These are phyloP conservation scores for Sebastes minor DNA, from an alignment of 2,797 vertebrate genomes.

Conservation along the genomic window DNA sequence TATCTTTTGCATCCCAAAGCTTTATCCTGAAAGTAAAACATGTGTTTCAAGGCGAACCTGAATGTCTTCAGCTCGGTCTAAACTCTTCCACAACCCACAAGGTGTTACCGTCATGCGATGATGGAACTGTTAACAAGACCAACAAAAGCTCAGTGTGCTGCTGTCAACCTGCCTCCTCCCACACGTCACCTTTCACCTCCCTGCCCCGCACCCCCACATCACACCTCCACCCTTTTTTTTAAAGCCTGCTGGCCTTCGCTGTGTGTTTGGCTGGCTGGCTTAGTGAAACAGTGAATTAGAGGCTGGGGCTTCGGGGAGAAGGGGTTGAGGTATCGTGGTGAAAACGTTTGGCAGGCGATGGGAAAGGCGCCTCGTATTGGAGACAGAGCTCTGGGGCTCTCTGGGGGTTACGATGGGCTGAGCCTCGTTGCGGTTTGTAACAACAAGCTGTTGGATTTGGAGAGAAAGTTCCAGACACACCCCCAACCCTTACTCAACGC, in stretches of 20 bases:
- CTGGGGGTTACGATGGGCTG: slow-evolving; percentile 42
- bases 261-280: slow-evolving; percentile 13
- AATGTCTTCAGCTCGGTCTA: background rate
- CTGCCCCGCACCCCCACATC: slow-evolving; percentile 14
- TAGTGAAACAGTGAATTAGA: slow-evolving; percentile 37
- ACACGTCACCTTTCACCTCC: slow-evolving; percentile 62
- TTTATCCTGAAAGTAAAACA: background rate
- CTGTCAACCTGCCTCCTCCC: slow-evolving; percentile 69
- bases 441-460: slow-evolving; percentile 73
- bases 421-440: slow-evolving; percentile 71
- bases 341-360: slow-evolving; percentile 52
- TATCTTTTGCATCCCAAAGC: background rate
- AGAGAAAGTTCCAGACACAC: slow-evolving; percentile 72
- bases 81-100: slow-evolving; percentile 27
- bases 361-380: slow-evolving; percentile 49
- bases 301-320: slow-evolving; percentile 19
- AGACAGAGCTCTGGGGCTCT: slow-evolving; percentile 44
- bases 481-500: slow-evolving; percentile 44
- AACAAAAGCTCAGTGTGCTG: slow-evolving; percentile 72
- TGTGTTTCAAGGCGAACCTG: background rate
- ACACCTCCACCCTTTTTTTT: slow-evolving; percentile 38
- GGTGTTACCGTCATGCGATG: slow-evolving; percentile 45
- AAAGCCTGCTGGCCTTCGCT: background rate
- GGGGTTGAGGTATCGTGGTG: slow-evolving; percentile 28
- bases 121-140: slow-evolving; percentile 50